Evolutionary conservation across 2,888 invertebrate species (phyloP).

Genomic region (Callimorpha dominula): DNA sequence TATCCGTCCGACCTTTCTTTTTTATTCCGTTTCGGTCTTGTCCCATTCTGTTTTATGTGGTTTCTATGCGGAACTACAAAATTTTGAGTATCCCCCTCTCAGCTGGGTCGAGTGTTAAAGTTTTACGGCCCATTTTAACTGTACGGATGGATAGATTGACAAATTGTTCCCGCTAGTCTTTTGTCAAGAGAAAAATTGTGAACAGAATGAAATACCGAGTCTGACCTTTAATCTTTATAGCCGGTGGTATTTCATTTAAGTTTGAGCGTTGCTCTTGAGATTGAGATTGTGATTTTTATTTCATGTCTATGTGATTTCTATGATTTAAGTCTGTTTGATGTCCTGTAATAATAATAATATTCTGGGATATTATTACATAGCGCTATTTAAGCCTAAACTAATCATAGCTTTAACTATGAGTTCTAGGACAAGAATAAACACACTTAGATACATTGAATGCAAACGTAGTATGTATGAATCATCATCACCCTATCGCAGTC

Average conservation of each 20-base stretch:
- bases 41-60: conserved; percentile 70
- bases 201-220: conserved; percentile 42
- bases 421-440: no score
- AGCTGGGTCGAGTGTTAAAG: conserved; percentile 68
- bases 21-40: conserved; percentile 67
- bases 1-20: conserved; percentile 62
- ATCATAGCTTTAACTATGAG: no score
- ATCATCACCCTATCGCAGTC: no score
- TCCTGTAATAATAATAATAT: not conserved
- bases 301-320: conserved; percentile 1
- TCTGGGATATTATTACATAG: no score
- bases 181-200: conserved; percentile 56
- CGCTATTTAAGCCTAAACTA: no score
- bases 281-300: conserved; percentile 16
- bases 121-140: conserved; percentile 73
- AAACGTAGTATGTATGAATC: no score
- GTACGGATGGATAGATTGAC: conserved; percentile 67
- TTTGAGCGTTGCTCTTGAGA: conserved; percentile 17
- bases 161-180: conserved; percentile 63
- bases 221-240: conserved; percentile 46
- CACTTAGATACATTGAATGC: no score
- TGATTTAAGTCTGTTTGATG: not conserved
- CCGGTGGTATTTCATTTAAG: conserved; percentile 34
- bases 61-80: conserved; percentile 61
- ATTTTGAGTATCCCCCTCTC: conserved; percentile 51